Conservation (phyloP, 2,113 vertebrate genomes). For the Pterocles gutturalis region DNA sequence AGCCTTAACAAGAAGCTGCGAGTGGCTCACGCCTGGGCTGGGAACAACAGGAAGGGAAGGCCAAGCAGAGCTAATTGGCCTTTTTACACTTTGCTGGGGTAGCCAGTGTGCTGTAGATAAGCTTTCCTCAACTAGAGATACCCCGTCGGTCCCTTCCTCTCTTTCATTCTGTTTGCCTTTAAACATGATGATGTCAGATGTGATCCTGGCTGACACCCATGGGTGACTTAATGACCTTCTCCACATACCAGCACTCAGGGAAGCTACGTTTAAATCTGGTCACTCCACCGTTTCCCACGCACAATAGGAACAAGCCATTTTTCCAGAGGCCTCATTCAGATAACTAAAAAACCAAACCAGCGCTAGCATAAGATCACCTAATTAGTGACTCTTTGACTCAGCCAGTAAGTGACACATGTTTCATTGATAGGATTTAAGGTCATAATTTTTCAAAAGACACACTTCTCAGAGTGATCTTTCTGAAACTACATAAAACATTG, state of each 20-base stretch:
- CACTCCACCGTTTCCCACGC: not conserved
- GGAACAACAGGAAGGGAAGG: constrained; percentile 81
- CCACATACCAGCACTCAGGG: not conserved
- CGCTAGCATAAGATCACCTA: not conserved
- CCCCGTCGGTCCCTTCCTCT: constrained; percentile 37
- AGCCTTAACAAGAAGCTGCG: constrained; percentile 63
- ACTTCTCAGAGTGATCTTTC: not conserved
- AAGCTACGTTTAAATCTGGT: not conserved
- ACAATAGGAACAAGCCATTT: not conserved
- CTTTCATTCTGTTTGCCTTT: constrained; percentile 45
- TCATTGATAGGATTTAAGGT: not conserved
- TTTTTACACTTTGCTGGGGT: constrained; percentile 49
- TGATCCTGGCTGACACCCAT: not conserved
- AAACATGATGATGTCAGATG: constrained; percentile 31
- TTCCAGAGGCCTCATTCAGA: not conserved
- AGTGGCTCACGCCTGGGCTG: constrained; percentile 56
- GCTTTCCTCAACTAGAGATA: not conserved
- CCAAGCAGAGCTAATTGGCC: constrained; percentile 78
- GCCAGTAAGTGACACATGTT: not conserved
- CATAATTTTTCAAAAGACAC: not conserved
- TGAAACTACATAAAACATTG: not conserved
- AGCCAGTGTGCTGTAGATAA: constrained; percentile 56
- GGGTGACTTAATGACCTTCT: not conserved
- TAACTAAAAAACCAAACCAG: not conserved
- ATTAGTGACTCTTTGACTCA: not conserved